phyloP scores from a whole-genome alignment of 2,797 vertebrate genomes.

The Gallinago nigripennis region DNA sequence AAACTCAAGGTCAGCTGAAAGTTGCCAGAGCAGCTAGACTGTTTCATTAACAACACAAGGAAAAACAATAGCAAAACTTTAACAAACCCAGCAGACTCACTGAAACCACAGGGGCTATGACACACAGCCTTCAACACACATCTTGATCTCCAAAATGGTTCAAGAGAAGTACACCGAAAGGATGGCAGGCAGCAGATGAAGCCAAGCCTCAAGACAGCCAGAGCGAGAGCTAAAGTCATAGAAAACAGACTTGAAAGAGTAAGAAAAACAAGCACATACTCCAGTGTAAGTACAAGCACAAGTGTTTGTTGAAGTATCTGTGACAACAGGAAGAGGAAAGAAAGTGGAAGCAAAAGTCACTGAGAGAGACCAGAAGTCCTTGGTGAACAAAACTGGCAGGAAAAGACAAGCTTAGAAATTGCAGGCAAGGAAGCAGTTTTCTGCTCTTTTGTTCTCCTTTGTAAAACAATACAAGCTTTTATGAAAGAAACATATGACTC shows the following conservation, averaged over 20 bases:
- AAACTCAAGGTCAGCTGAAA: slow-evolving; percentile 48
- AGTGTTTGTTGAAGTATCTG: not conserved
- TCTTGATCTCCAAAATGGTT: not conserved
- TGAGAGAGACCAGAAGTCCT: not conserved
- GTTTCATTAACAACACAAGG: not conserved
- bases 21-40: not conserved
- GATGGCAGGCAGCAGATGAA: not conserved
- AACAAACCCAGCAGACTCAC: not conserved
- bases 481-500: not conserved
- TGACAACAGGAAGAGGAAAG: not conserved
- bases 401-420: not conserved
- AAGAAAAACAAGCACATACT: not conserved
- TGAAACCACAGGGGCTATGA: not conserved
- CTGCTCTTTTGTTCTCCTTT: not conserved
- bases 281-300: not conserved
- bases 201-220: not conserved
- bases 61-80: not conserved
- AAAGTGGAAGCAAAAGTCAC: not conserved
- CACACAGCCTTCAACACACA: not conserved
- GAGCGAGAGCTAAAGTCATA: not conserved
- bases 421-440: not conserved
- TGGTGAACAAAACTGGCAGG: not conserved
- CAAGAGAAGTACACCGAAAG: not conserved
- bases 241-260: not conserved
- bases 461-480: not conserved